A percentile compares a stretch with the other conserved stretches of the same genome.
Evolutionary conservation across 2,113 vertebrate genomes (phyloP).

Genomic region (Cottus gobio): DNA sequence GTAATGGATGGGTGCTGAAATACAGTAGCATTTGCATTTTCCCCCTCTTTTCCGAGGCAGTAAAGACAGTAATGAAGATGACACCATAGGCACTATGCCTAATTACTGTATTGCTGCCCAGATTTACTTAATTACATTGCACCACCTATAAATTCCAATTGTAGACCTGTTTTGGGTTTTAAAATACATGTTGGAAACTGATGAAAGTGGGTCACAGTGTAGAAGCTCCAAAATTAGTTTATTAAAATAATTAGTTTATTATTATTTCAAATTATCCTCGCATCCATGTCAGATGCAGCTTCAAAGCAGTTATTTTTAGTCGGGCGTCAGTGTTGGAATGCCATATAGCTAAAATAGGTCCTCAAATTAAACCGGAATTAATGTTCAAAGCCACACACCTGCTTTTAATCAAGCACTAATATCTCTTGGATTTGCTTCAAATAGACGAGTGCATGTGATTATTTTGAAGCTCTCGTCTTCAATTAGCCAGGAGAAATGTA

Average conservation of each 20-base stretch:
- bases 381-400: constrained; percentile 36
- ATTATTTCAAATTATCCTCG: neutral
- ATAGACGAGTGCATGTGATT: constrained; percentile 28
- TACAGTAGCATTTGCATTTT: neutral
- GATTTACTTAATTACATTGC: neutral
- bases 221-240: neutral
- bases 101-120: neutral
- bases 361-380: constrained; percentile 51
- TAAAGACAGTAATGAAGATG: neutral
- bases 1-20: neutral
- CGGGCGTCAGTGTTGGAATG: constrained; percentile 12
- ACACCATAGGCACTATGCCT: neutral
- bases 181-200: neutral
- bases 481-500: neutral
- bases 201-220: neutral
- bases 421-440: constrained; percentile 32
- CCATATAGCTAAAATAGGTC: constrained; percentile 25
- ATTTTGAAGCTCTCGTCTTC: constrained; percentile 27
- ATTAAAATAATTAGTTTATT: neutral
- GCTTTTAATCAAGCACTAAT: constrained; percentile 38
- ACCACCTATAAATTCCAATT: neutral
- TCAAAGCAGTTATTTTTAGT: constrained; percentile 18
- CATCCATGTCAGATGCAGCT: constrained; percentile 13
- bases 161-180: neutral
- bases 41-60: neutral